Base-by-base conservation (phyloP, 2,797 vertebrate genomes). In the Tauraco hartlaubi region DNA sequence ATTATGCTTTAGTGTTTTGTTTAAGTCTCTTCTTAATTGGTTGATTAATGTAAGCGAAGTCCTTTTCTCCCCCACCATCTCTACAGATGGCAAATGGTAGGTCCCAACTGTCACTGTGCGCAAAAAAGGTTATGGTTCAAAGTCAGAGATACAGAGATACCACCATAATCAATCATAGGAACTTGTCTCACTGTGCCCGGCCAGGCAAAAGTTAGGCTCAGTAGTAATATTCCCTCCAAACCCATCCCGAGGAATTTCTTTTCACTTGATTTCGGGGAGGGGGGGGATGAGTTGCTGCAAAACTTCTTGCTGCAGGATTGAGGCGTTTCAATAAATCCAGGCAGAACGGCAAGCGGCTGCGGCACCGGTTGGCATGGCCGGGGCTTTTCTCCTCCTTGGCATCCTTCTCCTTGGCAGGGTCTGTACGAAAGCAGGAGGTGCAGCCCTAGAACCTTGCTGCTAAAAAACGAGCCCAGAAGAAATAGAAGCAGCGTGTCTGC, bases 81-180 rank as follows among this genome's bases (percentile, higher is more conserved):
- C 98, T 97, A 95, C 97, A 98, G 97, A 98, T 98, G 98, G 98
- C 98, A 98, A 98, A 98, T 98, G 96, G 96, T 98, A 98, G 97
- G 97, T 97, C 97, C 97, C 97, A 97, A 97, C 98, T 97, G 97
- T 98, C 97, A 97, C 95, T 97, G 97, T 97, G 96, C 2, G 49
- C 94, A 96, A 97, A 91, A 97, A 98, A 98, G 98, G 98, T 98
- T 98, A 98, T 97, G 96, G 98, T 98, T 99, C 98, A 99, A 98
- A 98, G 98, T 99, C 98, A 98, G 97, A 98, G 98, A 98, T 97
- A 97, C 97, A 97, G 97, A 97, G 98, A 98, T 98, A 98, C 97
- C 92, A 96, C 92, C 63, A 97, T 98, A 98, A 98, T 98, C 98
- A 98, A 98, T 98, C 98, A 98, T 97, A 98, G 97, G 97, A 97